Base-by-base conservation (phyloP, 2,113 vertebrate genomes). In the Geothlypis trichas region DNA sequence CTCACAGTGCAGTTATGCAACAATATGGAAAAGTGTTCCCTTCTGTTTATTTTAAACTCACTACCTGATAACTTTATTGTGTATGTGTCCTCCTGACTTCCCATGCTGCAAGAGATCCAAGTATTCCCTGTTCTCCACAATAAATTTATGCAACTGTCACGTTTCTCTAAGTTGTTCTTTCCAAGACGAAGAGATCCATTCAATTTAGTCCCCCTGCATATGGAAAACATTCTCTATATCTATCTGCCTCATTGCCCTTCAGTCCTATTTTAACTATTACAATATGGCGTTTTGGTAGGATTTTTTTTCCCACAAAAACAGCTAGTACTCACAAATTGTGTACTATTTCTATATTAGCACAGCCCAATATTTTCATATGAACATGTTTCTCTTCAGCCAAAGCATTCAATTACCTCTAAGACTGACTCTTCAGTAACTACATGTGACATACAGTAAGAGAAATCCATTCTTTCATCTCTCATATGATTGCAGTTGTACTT, bases 1-100 rank as follows among this genome's bases (percentile, higher is more conserved):
- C 57, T 97, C 93, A 97, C 44, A 78, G 55, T 57, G 33, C 39
- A 95, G 73, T 75, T 87, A 96, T 90, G 93, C 73, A 95, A 92
- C 65, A 86, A 78, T 78, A 95, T 0, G 0, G 80, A 92, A 90
- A 89, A 96, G 47, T 59, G 82, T 90, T 97, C 95, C 76, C 86
- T 92, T 89, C 79, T 91, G 84, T 87, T 95, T 95, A 90, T 93
- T 93, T 95, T 91, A 93, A 95, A 84, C 33, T 95, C 52, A 31
- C 42, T 93, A 96, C 76, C 47, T 94, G 86, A 96, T 78, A 93
- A 93, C 57, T 86, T 89, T 35, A 75, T 68, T 87, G 52, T 75
- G 30, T 20, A 33, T 67, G 22, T 93, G 39, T 90, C 33, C 59
- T 86, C 68, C 57, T 81, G 57, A 89, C 47, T 90, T 84, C 73